Percentiles rank a stretch among this genome's conserved stretches.
These are phyloP conservation scores for Microctonus hyperodae DNA, from an alignment of 2,888 invertebrate genomes.

Conservation along the genomic window DNA sequence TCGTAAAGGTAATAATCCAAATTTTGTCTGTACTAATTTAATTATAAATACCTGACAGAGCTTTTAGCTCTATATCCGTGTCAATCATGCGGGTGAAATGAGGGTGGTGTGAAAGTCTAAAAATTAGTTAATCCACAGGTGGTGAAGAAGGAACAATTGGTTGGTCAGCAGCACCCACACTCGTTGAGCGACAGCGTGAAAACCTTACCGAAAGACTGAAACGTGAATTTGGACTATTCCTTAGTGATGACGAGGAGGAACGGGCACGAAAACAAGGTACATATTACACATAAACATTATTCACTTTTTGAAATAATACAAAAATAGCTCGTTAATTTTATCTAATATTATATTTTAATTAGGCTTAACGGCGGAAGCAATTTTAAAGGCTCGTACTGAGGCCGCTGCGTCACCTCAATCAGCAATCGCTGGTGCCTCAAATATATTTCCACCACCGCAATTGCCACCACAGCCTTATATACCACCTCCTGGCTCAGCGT, in stretches of 20 bases:
- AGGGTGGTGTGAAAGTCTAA: conserved; percentile 42
- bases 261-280: conserved; percentile 66
- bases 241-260: conserved; percentile 73
- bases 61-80: neutral
- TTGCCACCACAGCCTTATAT: conserved; percentile 60
- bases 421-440: conserved; percentile 31
- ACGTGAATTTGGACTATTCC: conserved; percentile 79
- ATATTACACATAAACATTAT: conserved; percentile 35
- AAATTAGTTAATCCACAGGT: conserved; percentile 47
- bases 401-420: conserved; percentile 47
- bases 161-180: conserved; percentile 84
- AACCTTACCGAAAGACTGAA: conserved; percentile 85
- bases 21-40: neutral
- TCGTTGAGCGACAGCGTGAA: conserved; percentile 86
- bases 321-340: neutral
- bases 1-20: conserved; percentile 54
- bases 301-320: neutral
- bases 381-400: conserved; percentile 52
- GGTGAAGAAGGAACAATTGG: conserved; percentile 59
- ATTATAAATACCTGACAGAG: neutral
- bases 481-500: conserved; percentile 57
- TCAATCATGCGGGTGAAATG: conserved; percentile 34
- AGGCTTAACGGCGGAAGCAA: conserved; percentile 58
- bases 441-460: conserved; percentile 49
- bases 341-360: conserved; percentile 7